Evolutionary conservation across 2,113 vertebrate species (phyloP), one percentile per base, ranked within the genome.

Genomic region (Blennius ocellaris): DNA sequence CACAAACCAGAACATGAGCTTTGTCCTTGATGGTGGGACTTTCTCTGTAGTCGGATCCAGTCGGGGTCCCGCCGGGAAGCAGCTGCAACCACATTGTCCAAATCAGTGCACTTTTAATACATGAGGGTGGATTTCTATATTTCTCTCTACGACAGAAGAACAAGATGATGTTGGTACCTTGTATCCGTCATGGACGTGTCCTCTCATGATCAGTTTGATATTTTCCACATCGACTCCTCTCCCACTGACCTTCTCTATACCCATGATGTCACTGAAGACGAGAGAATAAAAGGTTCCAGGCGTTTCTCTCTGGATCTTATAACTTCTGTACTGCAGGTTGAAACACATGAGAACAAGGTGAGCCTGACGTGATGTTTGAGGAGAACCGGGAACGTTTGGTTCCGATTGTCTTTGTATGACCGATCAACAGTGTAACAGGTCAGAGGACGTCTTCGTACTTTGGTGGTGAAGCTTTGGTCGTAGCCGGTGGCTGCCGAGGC

Each of bases 241-340:
- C 2, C 11, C 11, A 0, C 3, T 0, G 0, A 5, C 0, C 9
- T 14, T 0, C 48, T 88, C 77, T 12, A 83, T 11, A 48, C 82
- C 86, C 77, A 85, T 78, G 47, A 58, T 50, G 69, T 87, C 82
- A 77, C 15, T 80, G 21, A 85, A 80, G 21, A 65, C 1, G 0
- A 87, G 78, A 0, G 69, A 6, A 12, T 58, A 75, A 54, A 10
- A 53, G 0, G 0, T 8, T 0, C 0, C 40, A 8, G 45, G 45
- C 7, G 6, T 0, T n/a, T 14, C 43, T 36, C 49, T 66, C 0
- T 5, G 2, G 21, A 84, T 69, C 73, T 60, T 62, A 47, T 67
- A 52, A 11, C 51, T 56, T 11, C 0, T 58, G 43, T 82, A 84
- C 85, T 84, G 47, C n/a, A 38, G 40, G 59, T 0, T 10, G 65